Base-by-base conservation (phyloP, 37 sponge, comb jelly and placozoan species). In the Eunapius fragilis region DNA sequence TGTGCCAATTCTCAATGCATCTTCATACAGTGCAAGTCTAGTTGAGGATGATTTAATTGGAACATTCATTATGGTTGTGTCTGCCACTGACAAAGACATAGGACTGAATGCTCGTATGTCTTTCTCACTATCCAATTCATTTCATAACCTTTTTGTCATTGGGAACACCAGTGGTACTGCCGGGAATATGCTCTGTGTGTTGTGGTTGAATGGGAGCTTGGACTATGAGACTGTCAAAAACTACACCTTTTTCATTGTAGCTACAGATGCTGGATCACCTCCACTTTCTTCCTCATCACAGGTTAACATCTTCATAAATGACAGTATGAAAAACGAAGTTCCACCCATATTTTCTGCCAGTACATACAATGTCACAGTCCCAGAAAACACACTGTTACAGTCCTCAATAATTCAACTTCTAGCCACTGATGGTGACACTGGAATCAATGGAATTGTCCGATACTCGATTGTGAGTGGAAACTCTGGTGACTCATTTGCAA, bases 381-480 rank as follows among this genome's bases (percentile, higher is more conserved):
- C 94, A 0, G 94, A 93, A 71, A 87, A 89, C 32, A 37, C 84
- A 11, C 80, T 93, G 36, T 85, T 93, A 25, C 37, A 68, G 12
- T 75, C 87, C 25, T 37, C 72, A 28, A 78, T 93, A 31, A 87
- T 93, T 41, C 85, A 80, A 28, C 84, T 87, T 24, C 88, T 87
- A 28, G 94, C 90, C 14, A 89, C 87, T 13, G 94, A 93, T 84
- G 75, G 35, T 19, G 94, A 93, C 70, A 70, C 86, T 2, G 86
- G 87, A 36, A 67, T 69, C 68, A 95, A 89, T 73, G 83, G 80
- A 0, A 85, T 86, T 24, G 83, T 94, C 19, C 77, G 85, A n/a
- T 96, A 92, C 84, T 70, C 90, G 73, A 92, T 96, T 72, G 48
- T 91, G 9, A 26, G 75, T 37, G 91, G 92, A 6, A 91, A 91